Evolutionary conservation across 2,113 vertebrate species (phyloP), one percentile per base, ranked within the genome.

Genomic region (Carettochelys insculpta): DNA sequence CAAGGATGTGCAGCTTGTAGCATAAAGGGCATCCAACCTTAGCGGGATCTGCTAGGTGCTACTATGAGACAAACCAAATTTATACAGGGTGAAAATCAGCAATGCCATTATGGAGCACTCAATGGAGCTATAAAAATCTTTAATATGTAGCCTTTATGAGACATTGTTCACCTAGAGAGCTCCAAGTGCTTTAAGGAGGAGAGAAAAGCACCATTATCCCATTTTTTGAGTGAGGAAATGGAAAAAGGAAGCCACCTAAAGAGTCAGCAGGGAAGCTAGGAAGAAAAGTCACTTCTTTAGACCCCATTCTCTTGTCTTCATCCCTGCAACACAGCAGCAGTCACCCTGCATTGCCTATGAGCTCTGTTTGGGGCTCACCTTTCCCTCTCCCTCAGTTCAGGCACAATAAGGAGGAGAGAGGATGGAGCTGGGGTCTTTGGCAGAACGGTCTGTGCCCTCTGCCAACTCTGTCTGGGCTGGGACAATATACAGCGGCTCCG

Each of bases 1-100:
- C 10, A 8, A 8, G 9, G 0, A 13, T 20, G 75, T 5, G 2
- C 73, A 52, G 3, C 1, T 8, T 0, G 7, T 54, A 41, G 24
- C 45, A 41, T 48, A 48, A 8, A 45, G 45, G 17, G 19, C 12
- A 3, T 47, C 73, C 20, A 24, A 4, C 20, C 34, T 68, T 5
- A 5, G 9, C n/a, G 3, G 61, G 34, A 68, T n/a, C 17, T 20
- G 34, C 8, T n/a, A 20, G 9, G 4, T 68, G 34, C n/a, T 68
- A 38, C 19, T 68, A 3, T 38, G 22, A 68, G 5, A 65, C 61
- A 68, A 68, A 38, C 34, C 61, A 22, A 19, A 38, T 38, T 38
- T 38, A 68, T 68, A 34, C 22, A 68, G 19, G 34, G 34, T n/a
- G 34, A 65, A 65, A n/a, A 61, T 61, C 2, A 61, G 29, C 31